phyloP scores from a whole-genome alignment of 1,140 invertebrate genomes.

The Sinella curviseta region DNA sequence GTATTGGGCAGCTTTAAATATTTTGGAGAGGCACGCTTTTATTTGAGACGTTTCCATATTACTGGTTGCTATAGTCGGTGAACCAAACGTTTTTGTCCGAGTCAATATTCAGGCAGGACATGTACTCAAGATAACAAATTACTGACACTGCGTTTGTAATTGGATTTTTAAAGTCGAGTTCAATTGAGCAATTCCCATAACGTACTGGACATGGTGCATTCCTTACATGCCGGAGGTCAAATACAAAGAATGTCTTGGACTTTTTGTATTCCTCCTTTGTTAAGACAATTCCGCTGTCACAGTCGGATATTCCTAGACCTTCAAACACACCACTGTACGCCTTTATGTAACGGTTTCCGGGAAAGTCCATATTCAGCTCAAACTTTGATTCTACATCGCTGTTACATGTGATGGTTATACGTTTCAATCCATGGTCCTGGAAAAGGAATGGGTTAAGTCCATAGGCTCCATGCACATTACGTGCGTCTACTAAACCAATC shows the following conservation, averaged over 20 bases:
- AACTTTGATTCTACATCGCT: neutral
- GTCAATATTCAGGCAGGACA: too few species aligned
- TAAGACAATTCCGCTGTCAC: slow-evolving; percentile 25
- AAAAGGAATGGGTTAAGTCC: slow-evolving; percentile 38
- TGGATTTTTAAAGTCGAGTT: too few species aligned
- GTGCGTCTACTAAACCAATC: slow-evolving; percentile 30
- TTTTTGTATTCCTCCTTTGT: slow-evolving; percentile 27
- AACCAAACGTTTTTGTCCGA: too few species aligned
- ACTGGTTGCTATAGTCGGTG: too few species aligned
- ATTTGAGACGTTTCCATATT: too few species aligned
- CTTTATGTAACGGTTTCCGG: slow-evolving; percentile 8
- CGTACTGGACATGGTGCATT: too few species aligned
- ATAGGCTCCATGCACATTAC: slow-evolving; percentile 39
- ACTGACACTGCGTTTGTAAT: too few species aligned
- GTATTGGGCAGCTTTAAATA: slow-evolving; percentile 7
- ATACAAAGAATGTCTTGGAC: slow-evolving; percentile 26
- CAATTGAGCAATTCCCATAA: too few species aligned
- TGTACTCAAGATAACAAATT: too few species aligned
- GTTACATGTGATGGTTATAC: slow-evolving; percentile 35
- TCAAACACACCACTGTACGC: slow-evolving; percentile 23
- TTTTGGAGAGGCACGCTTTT: neutral
- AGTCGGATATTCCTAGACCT: slow-evolving; percentile 24
- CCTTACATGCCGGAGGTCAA: slow-evolving; percentile 30
- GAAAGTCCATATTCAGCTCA: slow-evolving; percentile 8
- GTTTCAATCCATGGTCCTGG: slow-evolving; percentile 23